Conservation (phyloP, 2,113 vertebrate species). For the Arvicanthis niloticus region DNA sequence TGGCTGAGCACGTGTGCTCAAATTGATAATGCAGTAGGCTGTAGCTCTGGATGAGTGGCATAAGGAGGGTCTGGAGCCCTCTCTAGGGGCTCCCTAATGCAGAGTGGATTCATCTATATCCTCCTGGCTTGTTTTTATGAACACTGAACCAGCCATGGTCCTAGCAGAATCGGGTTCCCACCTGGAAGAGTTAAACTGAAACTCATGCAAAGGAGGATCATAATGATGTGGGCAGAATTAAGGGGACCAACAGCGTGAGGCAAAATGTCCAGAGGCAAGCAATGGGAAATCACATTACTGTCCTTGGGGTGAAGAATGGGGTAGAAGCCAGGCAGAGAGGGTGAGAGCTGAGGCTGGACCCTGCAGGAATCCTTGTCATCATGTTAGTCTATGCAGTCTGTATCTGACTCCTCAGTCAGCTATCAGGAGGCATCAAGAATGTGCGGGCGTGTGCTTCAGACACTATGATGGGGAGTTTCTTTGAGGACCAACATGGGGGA, state of each 20-base stretch:
- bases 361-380: neutral
- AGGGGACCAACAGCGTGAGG: neutral
- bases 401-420: neutral
- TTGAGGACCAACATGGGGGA: neutral
- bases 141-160: neutral
- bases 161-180: neutral
- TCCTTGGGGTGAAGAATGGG: neutral
- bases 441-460: neutral
- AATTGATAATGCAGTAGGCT: neutral
- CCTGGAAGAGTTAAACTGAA: neutral
- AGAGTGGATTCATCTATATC: neutral
- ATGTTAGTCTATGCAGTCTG: neutral
- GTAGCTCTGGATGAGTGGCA: neutral
- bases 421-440: neutral
- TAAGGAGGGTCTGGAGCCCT: neutral
- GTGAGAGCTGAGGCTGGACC: neutral
- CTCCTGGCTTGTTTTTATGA: neutral
- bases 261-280: neutral
- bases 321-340: neutral
- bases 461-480: neutral
- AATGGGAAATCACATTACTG: neutral
- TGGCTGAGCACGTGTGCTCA: neutral
- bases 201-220: neutral
- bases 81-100: neutral
- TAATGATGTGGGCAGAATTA: neutral